Evolutionary conservation across 2,797 vertebrate species (phyloP).

Genomic region (Mallotus villosus): DNA sequence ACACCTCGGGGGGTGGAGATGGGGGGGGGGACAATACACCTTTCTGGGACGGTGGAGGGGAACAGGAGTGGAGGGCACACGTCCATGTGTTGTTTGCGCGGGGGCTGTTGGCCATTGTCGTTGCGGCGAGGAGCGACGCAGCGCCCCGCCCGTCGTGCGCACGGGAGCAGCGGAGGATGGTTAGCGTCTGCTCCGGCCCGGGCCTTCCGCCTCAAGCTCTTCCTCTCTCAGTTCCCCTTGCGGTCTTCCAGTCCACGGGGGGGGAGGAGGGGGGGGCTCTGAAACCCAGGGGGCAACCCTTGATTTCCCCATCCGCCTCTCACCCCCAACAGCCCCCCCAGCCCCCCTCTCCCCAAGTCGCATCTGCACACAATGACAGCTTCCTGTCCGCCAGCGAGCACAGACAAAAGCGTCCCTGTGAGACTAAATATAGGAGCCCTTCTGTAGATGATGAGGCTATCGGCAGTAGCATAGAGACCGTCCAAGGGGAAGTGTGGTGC

Average conservation of each 20-base stretch:
- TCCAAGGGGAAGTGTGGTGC: no score
- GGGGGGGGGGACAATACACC: slow-evolving; percentile 46
- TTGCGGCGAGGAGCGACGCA: slow-evolving; percentile 1
- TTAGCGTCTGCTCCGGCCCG: slow-evolving; percentile 43
- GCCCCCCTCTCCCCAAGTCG: neutral
- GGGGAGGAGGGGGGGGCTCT: neutral
- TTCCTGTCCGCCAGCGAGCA: slow-evolving; percentile 28
- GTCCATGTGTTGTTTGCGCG: slow-evolving; percentile 47
- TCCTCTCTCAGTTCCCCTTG: slow-evolving; percentile 43
- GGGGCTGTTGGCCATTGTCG: slow-evolving; percentile 15
- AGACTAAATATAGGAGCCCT: slow-evolving; percentile 27
- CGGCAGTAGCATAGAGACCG: no score
- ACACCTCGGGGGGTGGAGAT: neutral
- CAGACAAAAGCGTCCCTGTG: slow-evolving; percentile 26
- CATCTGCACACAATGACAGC: slow-evolving; percentile 42
- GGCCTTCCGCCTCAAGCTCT: slow-evolving; percentile 42
- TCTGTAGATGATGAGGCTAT: neutral
- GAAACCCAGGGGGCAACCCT: slow-evolving; percentile 14
- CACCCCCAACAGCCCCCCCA: neutral
- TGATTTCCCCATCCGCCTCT: slow-evolving; percentile 19
- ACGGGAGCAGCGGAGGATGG: slow-evolving; percentile 24
- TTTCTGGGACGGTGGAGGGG: slow-evolving; percentile 4
- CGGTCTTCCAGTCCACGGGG: neutral
- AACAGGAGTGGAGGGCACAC: slow-evolving; percentile 7
- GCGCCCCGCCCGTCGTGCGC: neutral